Base-by-base conservation (phyloP, 2,888 invertebrate species). In the Cosmia pyralina region DNA sequence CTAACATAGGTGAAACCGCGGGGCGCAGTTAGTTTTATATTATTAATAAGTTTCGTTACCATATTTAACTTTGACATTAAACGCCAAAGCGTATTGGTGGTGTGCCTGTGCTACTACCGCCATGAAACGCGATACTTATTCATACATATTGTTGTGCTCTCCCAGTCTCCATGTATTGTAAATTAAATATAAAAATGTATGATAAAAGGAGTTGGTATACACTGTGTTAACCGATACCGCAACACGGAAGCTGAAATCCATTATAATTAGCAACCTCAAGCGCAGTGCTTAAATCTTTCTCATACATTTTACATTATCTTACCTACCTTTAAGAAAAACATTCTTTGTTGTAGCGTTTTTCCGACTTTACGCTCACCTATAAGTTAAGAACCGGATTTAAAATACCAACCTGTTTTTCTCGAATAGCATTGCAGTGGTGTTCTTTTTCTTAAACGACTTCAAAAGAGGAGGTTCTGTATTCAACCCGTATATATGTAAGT, bases 291-390 rank as follows among this genome's bases (percentile, higher is more conserved):
- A 17, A 55, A 46, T 64, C 13, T 50, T 58, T 66, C 69, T 70
- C 69, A 74, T 69, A 75, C 53, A 79, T 79, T 74, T 69, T 59
- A 59, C 46, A 79, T 62, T 60, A 62, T 52, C 46, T 79, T 66
- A 46, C 55, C 48, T 53, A 22, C 53, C 41, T 69, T 65, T 28
- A 22, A 71, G 52, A 62, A 66, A 76, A 76, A 65, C 48, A 55
- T 52, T 52, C 15, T 52, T 68, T 28, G 17, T 48, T 34, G 34
- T 15, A 52, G 11, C 41, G 44, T 53, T 59, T 55, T 38, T 52
- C 17, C 41, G 46, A 55, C 46, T 57, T 66, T 38, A 60, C 59
- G 38, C 55, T 55, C 17, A 52, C 22, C 62, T 28, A n/a, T 53
- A 1, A 52, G 10, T 65, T 65, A 34, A 55, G 44, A 28, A 58